A percentile compares a stretch with the other conserved stretches of the same genome.
Evolutionary conservation across 2,888 invertebrate genomes (phyloP).

Genomic region (Acheta domesticus): DNA sequence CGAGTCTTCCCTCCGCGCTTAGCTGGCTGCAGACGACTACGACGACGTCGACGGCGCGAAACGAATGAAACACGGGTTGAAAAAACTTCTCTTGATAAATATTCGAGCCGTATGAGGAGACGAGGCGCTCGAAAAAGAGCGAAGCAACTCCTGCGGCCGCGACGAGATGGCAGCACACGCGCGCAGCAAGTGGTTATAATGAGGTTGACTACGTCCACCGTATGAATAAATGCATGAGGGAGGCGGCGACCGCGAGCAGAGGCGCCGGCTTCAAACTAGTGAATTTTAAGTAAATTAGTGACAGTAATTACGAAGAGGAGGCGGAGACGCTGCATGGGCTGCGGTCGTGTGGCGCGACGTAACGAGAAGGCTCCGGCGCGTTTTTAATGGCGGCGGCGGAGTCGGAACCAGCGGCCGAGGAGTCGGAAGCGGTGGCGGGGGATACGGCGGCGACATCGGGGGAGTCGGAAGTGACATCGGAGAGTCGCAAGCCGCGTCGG

Average conservation of each 20-base stretch:
- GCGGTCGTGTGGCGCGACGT: background rate
- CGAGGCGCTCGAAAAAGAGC: background rate
- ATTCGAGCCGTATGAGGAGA: slow-evolving; percentile 5
- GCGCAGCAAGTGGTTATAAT: background rate
- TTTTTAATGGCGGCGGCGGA: too few relatives aligned
- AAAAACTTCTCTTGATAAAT: background rate
- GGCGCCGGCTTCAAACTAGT: background rate
- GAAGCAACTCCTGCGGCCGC: background rate
- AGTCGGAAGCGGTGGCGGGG: too few relatives aligned
- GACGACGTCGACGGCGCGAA: too few relatives aligned
- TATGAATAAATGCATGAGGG: slow-evolving; percentile 18
- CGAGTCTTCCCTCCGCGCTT: too few relatives aligned
- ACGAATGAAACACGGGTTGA: too few relatives aligned
- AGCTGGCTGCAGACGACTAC: too few relatives aligned
- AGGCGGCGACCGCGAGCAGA: background rate
- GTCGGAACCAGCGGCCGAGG: too few relatives aligned
- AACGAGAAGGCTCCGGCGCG: too few relatives aligned
- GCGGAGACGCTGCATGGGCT: background rate
- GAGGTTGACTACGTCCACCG: background rate
- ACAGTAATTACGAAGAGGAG: background rate
- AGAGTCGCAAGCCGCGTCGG: too few relatives aligned
- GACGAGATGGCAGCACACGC: background rate
- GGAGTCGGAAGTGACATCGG: too few relatives aligned
- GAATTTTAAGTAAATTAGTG: slow-evolving; percentile 3
- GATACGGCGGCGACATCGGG: too few relatives aligned